Conservation (phyloP, 2,113 vertebrate species). For the Dasypus novemcinctus region DNA sequence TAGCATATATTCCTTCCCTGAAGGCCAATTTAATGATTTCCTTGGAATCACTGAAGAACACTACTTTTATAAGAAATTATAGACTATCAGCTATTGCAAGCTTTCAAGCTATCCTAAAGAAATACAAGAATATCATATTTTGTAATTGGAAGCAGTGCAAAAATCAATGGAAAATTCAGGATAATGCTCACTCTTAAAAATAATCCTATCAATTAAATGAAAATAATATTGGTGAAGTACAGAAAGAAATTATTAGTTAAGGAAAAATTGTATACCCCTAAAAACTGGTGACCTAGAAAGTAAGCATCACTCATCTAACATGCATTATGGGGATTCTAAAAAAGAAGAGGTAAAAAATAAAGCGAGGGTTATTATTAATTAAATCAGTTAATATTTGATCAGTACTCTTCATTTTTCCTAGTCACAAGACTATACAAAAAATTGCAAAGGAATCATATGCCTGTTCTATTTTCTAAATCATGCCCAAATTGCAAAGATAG, state of each 20-base stretch:
- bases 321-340: background rate
- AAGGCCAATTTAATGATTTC: background rate
- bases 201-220: conserved; percentile 36
- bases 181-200: background rate
- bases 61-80: background rate
- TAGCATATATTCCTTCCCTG: background rate
- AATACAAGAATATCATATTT: background rate
- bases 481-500: background rate
- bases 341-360: background rate
- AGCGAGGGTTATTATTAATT: background rate
- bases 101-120: background rate
- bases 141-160: background rate
- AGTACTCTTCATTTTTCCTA: background rate
- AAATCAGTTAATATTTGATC: conserved; percentile 5
- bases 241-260: background rate
- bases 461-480: background rate
- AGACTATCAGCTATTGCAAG: background rate
- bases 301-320: background rate
- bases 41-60: background rate
- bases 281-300: conserved; percentile 42
- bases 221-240: background rate
- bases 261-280: background rate
- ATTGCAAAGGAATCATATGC: background rate
- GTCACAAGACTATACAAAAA: background rate
- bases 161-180: background rate